These are phyloP conservation scores for Sylvicapra grimmia DNA, from an alignment of 2,113 vertebrate genomes.

Conservation along the genomic window DNA sequence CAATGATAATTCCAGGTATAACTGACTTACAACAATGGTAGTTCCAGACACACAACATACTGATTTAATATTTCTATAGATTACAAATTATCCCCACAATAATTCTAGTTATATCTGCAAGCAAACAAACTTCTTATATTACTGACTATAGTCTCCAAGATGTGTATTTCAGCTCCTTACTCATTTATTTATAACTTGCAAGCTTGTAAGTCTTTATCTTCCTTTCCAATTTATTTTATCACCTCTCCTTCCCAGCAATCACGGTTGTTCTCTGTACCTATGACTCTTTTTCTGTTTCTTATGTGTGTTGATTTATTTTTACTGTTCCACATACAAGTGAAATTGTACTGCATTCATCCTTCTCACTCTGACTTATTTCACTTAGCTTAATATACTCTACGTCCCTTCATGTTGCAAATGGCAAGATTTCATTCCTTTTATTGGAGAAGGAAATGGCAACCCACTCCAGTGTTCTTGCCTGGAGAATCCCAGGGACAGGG, in stretches of 20 bases:
- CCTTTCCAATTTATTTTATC: neutral
- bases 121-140: neutral
- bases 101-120: neutral
- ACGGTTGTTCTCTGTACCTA: neutral
- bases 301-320: neutral
- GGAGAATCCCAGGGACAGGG: too few species aligned
- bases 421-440: neutral
- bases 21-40: neutral
- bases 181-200: neutral
- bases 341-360: neutral
- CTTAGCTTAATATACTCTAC: neutral
- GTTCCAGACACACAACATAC: neutral
- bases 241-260: neutral
- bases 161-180: neutral
- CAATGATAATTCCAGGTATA: neutral
- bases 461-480: too few species aligned
- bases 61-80: neutral
- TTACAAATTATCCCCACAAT: neutral
- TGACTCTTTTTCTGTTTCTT: neutral
- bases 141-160: neutral
- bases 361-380: neutral
- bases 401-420: neutral
- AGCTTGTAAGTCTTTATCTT: neutral
- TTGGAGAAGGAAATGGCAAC: neutral
- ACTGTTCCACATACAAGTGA: neutral